Conservation (phyloP, 2,113 vertebrate species). For the Axis porcinus region DNA sequence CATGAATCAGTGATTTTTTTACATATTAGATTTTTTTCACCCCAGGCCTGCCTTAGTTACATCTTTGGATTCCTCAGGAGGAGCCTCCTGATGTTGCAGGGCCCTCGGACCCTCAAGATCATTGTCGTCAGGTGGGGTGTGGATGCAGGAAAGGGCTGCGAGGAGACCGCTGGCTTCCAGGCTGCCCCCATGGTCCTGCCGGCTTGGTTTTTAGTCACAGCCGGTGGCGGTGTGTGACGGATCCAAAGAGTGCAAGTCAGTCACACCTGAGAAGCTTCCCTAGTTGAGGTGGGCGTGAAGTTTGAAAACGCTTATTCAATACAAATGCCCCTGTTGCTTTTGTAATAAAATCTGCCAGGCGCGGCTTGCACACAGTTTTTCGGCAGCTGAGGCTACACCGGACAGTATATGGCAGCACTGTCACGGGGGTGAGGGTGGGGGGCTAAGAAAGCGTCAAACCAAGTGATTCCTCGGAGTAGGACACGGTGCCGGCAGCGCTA, state of each 20-base stretch:
- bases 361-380: not conserved
- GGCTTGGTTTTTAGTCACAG: not conserved
- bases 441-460: not conserved
- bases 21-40: not conserved
- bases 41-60: not conserved
- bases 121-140: not conserved
- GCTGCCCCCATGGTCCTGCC: not conserved
- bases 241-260: not conserved
- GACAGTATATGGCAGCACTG: not conserved
- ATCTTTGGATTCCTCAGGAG: not conserved
- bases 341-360: not conserved
- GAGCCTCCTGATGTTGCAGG: not conserved
- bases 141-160: not conserved
- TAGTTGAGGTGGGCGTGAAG: not conserved
- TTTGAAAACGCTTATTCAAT: not conserved
- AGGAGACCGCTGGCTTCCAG: fast-evolving
- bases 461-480: not conserved
- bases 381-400: not conserved
- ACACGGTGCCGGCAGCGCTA: not conserved
- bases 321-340: not conserved
- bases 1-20: not conserved
- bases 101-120: not conserved
- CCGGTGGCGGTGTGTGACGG: not conserved
- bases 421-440: not conserved
- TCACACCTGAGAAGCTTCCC: not conserved